Conservation (phyloP, 2,888 invertebrate genomes). For the Andrena minutula region DNA sequence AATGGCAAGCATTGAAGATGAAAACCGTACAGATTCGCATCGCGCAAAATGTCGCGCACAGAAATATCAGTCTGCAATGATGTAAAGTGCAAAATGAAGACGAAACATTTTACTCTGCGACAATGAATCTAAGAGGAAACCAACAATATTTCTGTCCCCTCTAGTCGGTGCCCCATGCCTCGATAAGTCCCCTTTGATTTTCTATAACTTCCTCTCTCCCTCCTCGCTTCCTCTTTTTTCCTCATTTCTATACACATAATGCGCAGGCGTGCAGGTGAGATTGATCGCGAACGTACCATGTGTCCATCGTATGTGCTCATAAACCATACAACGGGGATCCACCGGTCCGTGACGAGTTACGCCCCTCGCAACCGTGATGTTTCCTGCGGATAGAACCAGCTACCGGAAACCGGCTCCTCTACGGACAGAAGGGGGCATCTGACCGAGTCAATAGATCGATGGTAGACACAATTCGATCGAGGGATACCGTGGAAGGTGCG, state of each 20-base stretch:
- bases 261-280: slow-evolving; percentile 68
- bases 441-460: slow-evolving; percentile 65
- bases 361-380: slow-evolving; percentile 70
- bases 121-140: neutral
- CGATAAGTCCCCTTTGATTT: neutral
- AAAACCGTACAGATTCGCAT: neutral
- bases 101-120: neutral
- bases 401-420: slow-evolving; percentile 66
- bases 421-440: slow-evolving; percentile 30
- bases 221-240: neutral
- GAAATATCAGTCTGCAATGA: neutral
- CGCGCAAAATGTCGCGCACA: neutral
- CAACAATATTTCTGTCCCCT: slow-evolving; percentile 14
- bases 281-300: slow-evolving; percentile 63
- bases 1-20: neutral
- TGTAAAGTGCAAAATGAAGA: neutral
- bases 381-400: slow-evolving; percentile 72
- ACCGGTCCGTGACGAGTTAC: slow-evolving; percentile 73
- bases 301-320: slow-evolving; percentile 67
- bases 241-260: slow-evolving; percentile 29
- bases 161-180: neutral
- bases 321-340: slow-evolving; percentile 73
- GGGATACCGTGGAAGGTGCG: slow-evolving; percentile 17
- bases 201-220: slow-evolving; percentile 5
- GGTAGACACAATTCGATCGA: slow-evolving; percentile 58